These are phyloP conservation scores for Hybos culiciformis DNA, from an alignment of 2,888 invertebrate genomes.

Conservation along the genomic window DNA sequence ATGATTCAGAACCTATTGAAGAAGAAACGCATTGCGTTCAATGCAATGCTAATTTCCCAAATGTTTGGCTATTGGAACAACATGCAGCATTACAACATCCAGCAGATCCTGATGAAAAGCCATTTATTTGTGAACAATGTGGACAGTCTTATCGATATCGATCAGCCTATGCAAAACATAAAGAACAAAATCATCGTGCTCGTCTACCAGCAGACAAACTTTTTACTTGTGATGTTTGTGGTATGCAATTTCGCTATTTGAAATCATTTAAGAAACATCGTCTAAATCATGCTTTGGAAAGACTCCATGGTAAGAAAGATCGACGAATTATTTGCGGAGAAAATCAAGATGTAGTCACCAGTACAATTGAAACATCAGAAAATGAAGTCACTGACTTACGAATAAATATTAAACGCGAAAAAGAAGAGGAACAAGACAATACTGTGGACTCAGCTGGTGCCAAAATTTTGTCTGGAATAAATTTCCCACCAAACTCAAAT, in stretches of 20 bases:
- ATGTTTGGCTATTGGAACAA: constrained; percentile 74
- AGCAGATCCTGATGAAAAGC: constrained; percentile 60
- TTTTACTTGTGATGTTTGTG: constrained; percentile 82
- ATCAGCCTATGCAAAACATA: constrained; percentile 70
- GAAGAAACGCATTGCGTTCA: constrained; percentile 57
- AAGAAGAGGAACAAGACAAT: constrained; percentile 51
- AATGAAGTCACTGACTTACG: constrained; percentile 44
- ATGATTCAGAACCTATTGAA: constrained; percentile 33
- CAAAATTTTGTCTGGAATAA: constrained; percentile 32
- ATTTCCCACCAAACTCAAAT: no score
- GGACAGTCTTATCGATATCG: constrained; percentile 81
- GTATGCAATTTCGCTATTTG: constrained; percentile 81
- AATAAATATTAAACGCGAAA: constrained; percentile 40
- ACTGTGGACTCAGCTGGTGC: constrained; percentile 53
- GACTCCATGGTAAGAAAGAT: constrained; percentile 58
- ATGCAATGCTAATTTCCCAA: constrained; percentile 75
- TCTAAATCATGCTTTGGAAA: constrained; percentile 71
- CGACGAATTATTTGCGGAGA: constrained; percentile 19
- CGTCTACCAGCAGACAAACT: constrained; percentile 77
- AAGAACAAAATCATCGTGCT: constrained; percentile 80
- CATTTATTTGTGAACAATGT: constrained; percentile 83
- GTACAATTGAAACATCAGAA: constrained; percentile 52
- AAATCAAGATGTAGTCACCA: constrained; percentile 51
- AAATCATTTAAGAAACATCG: constrained; percentile 85
- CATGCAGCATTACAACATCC: constrained; percentile 77